Conservation (phyloP, 2,888 invertebrate genomes). For the Mesorhabditis sp. region DNA sequence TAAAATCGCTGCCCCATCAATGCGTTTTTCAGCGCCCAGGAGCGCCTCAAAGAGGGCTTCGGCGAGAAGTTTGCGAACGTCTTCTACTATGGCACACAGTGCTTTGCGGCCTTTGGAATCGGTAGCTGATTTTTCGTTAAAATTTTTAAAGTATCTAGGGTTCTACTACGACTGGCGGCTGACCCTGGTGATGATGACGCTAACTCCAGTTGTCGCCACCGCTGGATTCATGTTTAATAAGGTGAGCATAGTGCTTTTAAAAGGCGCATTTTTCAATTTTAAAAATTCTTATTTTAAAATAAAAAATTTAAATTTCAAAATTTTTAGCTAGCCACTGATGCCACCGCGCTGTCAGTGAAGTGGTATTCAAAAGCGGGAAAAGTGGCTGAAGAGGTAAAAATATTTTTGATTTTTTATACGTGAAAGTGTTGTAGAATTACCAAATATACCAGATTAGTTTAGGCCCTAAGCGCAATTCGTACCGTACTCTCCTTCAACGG, state of each 20-base stretch:
- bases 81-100: slow-evolving; percentile 44
- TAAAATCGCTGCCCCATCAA: no score
- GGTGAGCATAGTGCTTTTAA: background rate
- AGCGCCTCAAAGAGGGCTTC: slow-evolving; percentile 55
- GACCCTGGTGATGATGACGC: slow-evolving; percentile 56
- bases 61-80: slow-evolving; percentile 56
- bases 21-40: slow-evolving; percentile 50
- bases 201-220: slow-evolving; percentile 51
- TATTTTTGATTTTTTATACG: no score
- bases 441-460: background rate
- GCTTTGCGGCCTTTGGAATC: slow-evolving; percentile 28
- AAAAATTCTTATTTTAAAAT: background rate
- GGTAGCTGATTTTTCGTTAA: background rate
- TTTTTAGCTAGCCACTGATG: background rate
- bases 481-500: slow-evolving; percentile 58
- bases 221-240: slow-evolving; percentile 21
- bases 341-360: background rate
- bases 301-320: no score
- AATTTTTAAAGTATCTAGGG: slow-evolving; percentile 13
- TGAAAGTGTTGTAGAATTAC: background rate
- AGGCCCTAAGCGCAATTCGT: slow-evolving; percentile 50
- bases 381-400: slow-evolving; percentile 57
- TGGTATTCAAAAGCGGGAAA: slow-evolving; percentile 49
- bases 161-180: slow-evolving; percentile 48
- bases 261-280: background rate